Base-by-base conservation (phyloP, 64 coral and sea anemone species). In the Astreopora myriophthalma region DNA sequence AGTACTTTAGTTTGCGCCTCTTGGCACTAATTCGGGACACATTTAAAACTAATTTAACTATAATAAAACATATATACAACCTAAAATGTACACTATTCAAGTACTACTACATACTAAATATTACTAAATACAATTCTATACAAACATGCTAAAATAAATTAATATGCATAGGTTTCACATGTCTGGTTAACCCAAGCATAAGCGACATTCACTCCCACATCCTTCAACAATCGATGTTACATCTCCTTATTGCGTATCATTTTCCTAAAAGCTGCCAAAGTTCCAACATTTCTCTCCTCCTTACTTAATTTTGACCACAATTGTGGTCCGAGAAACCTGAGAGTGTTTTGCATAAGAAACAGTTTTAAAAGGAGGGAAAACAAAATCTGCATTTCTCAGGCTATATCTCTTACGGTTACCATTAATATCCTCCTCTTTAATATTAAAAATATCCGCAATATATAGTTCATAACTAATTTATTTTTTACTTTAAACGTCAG, bases 401-500 rank as follows among this genome's bases (percentile, higher is more conserved):
- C 48, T 46, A 24, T 78, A 78, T 80, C n/a, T 75, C 31, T 42
- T 42, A 42, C 39, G n/a, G n/a, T n/a, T n/a, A n/a, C n/a, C 9
- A 42, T 42, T 75, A 34, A 12, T 42, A 75, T 75, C 36, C 22
- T 80, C 76, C 24, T 57, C 48, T 30, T 80, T 80, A 57, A 48
- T 55, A 55, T 80, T 48, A 57, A 80, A 80, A 55, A 80, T 31
- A 57, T 80, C 76, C 44, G 25, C 29, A 55, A 80, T 27, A 80
- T 28, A 80, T n/a, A n/a, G 23, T 80, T 80, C 29, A 33, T 24
- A 57, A 33, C 31, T 57, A 55, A 19, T 44, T 27, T 27, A 23
- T 76, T 76, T 76, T 76, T 76, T n/a, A 44, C 74, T 49, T 76
- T 76, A 80, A 57, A 57, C 76, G 55, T 80, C 8, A 80, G n/a